Percentiles rank a stretch among this genome's conserved stretches.
Conservation (phyloP, 2,888 invertebrate genomes). For the Poecilus cupreus region DNA sequence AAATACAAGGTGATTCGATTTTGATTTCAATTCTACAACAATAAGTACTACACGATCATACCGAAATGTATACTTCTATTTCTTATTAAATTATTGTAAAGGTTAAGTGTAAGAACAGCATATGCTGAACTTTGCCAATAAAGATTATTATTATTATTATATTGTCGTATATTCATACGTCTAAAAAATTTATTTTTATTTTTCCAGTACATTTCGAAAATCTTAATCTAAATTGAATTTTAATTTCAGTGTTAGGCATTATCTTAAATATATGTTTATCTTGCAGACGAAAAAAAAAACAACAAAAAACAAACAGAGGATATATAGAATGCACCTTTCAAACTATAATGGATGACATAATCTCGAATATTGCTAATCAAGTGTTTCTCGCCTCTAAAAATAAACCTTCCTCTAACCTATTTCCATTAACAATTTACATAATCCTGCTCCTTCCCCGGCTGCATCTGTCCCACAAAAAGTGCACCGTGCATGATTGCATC, state of each 20-base stretch:
- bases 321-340: background rate
- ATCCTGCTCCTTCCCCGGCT: background rate
- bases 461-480: conserved; percentile 13
- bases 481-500: conserved; percentile 8
- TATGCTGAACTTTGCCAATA: no score
- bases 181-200: no score
- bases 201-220: no score
- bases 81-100: no score
- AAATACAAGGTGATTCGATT: no score
- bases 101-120: no score
- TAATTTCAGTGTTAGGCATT: background rate
- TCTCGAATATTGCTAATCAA: conserved; percentile 20
- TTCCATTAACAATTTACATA: conserved; percentile 15
- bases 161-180: no score
- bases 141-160: no score
- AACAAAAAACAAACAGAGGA: background rate
- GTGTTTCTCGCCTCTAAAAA: conserved; percentile 5
- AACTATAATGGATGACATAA: conserved; percentile 31
- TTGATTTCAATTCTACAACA: no score
- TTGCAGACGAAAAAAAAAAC: no score
- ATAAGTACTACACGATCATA: no score
- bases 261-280: conserved; percentile 23
- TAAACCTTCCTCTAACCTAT: background rate
- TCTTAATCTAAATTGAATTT: background rate
- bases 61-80: no score